phyloP scores from a whole-genome alignment of 2,888 invertebrate genomes.

The Phragmatobia fuliginosa region DNA sequence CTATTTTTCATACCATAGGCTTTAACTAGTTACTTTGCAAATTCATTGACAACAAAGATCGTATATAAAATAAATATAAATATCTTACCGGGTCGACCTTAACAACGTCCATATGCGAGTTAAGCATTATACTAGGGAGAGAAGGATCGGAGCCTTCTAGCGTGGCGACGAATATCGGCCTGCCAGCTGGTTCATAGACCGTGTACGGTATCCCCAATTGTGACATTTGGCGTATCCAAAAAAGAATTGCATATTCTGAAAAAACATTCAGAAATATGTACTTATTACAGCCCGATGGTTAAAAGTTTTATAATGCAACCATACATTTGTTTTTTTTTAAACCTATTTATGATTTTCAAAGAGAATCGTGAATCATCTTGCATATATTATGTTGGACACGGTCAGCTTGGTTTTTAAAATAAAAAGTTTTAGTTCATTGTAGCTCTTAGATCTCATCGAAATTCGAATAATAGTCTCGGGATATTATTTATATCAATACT shows the following conservation, averaged over 20 bases:
- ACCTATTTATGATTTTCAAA: background rate
- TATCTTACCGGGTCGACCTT: slow-evolving; percentile 91
- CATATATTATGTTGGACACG: no score
- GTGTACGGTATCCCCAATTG: slow-evolving; percentile 89
- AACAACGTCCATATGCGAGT: slow-evolving; percentile 98
- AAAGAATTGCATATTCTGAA: slow-evolving; percentile 89
- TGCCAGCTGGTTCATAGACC: slow-evolving; percentile 80
- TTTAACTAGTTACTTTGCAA: background rate
- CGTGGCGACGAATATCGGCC: slow-evolving; percentile 86
- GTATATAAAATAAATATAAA: background rate
- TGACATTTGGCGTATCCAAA: slow-evolving; percentile 90
- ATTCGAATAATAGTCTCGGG: no score
- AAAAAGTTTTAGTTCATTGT: no score
- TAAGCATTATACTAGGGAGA: slow-evolving; percentile 92
- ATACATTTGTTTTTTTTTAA: no score
- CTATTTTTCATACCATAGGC: no score
- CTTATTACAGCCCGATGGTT: background rate
- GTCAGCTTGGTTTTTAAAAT: no score
- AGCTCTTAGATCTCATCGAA: no score
- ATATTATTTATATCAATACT: no score
- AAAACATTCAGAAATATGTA: background rate
- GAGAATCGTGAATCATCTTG: background rate
- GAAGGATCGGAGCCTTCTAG: slow-evolving; percentile 91
- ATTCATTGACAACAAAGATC: background rate
- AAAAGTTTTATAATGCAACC: background rate